These are phyloP conservation scores for Mesochorus sp. DNA, from an alignment of 2,888 invertebrate species.

Conservation along the genomic window DNA sequence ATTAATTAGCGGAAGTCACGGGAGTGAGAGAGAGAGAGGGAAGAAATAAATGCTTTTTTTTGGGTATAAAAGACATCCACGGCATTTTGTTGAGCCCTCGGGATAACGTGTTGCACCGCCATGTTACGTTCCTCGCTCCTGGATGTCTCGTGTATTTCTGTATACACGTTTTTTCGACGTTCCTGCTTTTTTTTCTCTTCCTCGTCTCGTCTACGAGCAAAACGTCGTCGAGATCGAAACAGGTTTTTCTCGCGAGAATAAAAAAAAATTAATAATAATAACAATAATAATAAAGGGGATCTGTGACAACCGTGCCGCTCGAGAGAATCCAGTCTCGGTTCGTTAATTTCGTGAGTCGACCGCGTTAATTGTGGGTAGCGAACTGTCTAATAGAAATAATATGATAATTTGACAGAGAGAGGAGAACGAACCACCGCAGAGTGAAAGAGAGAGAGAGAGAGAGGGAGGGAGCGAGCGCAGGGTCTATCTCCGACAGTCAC, in stretches of 20 bases:
- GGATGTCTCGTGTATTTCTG: constrained; percentile 34
- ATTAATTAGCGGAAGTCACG: constrained; percentile 78
- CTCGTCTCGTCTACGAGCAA: constrained; percentile 31
- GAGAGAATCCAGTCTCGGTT: constrained; percentile 71
- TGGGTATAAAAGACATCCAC: constrained; percentile 66
- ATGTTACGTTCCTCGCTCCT: constrained; percentile 51
- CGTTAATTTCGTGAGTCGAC: constrained; percentile 78
- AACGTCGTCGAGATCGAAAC: constrained; percentile 63
- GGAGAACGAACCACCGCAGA: constrained; percentile 50
- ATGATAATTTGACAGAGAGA: constrained; percentile 75
- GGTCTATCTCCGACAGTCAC: constrained; percentile 39
- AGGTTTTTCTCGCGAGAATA: constrained; percentile 69
- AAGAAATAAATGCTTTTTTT: constrained; percentile 62
- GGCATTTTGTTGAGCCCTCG: constrained; percentile 71
- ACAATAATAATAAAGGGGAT: constrained; percentile 50
- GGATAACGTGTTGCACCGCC: constrained; percentile 55
- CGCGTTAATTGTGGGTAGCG: constrained; percentile 80
- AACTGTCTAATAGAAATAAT: constrained; percentile 81
- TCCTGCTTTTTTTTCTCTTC: constrained; percentile 27
- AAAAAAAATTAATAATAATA: constrained; percentile 39
- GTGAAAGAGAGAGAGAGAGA: constrained; percentile 1
- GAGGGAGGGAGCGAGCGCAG: constrained; percentile 39
- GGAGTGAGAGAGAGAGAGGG: constrained; percentile 44
- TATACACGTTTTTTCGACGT: too few species aligned
- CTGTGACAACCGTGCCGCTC: constrained; percentile 51